Conservation (phyloP, 2,113 vertebrate genomes). For the Leucopsar rothschildi region DNA sequence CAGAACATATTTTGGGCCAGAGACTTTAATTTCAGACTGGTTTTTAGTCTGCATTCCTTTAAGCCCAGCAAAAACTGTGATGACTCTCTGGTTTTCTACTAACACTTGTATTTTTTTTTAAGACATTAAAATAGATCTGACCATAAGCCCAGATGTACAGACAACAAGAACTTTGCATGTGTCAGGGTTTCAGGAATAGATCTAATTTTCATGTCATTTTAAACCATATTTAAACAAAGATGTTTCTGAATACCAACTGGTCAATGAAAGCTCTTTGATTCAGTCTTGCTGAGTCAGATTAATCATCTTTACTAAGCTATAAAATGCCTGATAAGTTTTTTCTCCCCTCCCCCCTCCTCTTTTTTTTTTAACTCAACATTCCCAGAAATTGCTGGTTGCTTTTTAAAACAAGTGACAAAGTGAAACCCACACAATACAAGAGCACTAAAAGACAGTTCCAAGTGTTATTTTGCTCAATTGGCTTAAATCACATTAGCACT, state of each 20-base stretch:
- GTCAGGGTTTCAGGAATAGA: background rate
- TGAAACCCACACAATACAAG: slow-evolving; percentile 2
- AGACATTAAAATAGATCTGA: background rate
- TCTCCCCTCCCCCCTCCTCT: background rate
- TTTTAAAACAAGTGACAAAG: slow-evolving; percentile 50
- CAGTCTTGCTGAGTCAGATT: background rate
- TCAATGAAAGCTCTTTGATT: background rate
- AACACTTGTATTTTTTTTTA: background rate
- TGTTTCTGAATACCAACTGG: background rate
- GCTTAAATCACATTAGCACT: background rate
- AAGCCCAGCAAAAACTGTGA: background rate
- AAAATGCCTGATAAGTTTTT: slow-evolving; percentile 32
- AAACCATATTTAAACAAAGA: background rate
- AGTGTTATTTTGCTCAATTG: slow-evolving; percentile 17
- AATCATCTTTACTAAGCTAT: background rate
- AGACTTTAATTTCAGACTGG: background rate
- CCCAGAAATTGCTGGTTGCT: slow-evolving; percentile 20
- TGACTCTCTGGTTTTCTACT: background rate
- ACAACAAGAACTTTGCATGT: background rate
- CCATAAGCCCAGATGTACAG: background rate
- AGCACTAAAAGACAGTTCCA: slow-evolving; percentile 3
- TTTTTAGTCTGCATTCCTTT: background rate
- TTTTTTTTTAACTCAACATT: slow-evolving; percentile 1
- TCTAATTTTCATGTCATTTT: background rate
- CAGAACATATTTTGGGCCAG: background rate